Percentiles rank a stretch among this genome's conserved stretches.
Conservation (phyloP, 2,797 vertebrate genomes). For the Mormyrops attenuatus region DNA sequence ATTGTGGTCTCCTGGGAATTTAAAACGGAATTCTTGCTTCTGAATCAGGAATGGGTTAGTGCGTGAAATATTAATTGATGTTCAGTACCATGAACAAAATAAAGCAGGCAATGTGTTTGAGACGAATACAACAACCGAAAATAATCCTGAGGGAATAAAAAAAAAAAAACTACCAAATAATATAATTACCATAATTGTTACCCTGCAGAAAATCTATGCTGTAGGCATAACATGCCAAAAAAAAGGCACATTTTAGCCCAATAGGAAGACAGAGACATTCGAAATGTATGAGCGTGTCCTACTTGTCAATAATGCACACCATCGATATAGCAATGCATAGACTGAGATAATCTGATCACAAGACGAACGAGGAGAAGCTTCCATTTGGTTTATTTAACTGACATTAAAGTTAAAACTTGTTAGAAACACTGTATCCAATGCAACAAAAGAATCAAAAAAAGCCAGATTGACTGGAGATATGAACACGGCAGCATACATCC, state of each 20-base stretch:
- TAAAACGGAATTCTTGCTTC: not conserved
- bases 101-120: not conserved
- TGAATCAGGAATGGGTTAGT: not conserved
- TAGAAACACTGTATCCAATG: conserved; percentile 2
- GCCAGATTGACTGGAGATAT: not conserved
- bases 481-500: not conserved
- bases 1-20: not conserved
- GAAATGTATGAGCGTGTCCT: not conserved
- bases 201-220: not conserved
- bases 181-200: not conserved
- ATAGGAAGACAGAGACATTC: not conserved
- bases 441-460: conserved; percentile 1
- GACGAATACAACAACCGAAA: not conserved
- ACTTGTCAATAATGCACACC: not conserved
- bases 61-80: conserved; percentile 13
- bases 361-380: not conserved
- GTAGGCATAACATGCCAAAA: not conserved
- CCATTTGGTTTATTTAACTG: conserved; percentile 8
- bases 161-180: not conserved
- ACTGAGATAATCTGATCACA: not conserved
- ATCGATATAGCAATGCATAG: not conserved
- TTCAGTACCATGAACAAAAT: not conserved
- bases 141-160: not conserved
- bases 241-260: not conserved
- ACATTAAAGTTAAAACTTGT: conserved; percentile 8